Evolutionary conservation across 2,888 invertebrate genomes (phyloP), one percentile per base, ranked within the genome.

Genomic region (Ophion ventricosus): DNA sequence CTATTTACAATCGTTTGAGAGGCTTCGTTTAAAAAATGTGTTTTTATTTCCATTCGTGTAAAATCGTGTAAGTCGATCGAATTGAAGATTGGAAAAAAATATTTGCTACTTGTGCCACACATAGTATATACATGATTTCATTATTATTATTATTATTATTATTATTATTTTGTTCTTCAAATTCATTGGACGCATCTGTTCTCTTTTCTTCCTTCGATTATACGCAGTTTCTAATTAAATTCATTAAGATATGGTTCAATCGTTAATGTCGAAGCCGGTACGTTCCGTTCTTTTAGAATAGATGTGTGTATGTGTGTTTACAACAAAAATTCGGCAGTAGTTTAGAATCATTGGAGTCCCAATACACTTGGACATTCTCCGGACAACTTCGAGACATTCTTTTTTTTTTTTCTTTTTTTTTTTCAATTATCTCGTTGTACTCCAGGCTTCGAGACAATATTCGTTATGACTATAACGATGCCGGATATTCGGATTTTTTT

Each of bases 191-290:
- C 82, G 87, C 87, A 87, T 88, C 88, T 87, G 85, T 86, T 89
- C 88, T 84, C 84, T 75, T 59, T 74, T 80, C 84, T 87, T 80
- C 86, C 86, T 85, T 85, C 86, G 84, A 89, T 85, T 85, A 87
- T 83, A 85, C 83, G 88, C 88, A 86, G 86, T 87, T 87, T 86
- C 85, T 88, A 88, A 86, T 85, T 88, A 87, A 49, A 87, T 89
- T 90, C 87, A 89, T 90, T 49, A 49, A 89, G 92, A 92, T 92
- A 92, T 92, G 92, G 88, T 92, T 90, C 83, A 80, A 80, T 86
- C 84, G 82, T 85, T 75, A n/a, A 63, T 80, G 57, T 82, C 84
- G 86, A 87, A 88, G 85, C 85, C 81, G 86, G 87, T 87, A 86
- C 82, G n/a, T 72, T 29, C 43, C 70, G 67, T 20, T 75, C 56